Evolutionary conservation across 2,888 invertebrate species (phyloP), one percentile per base, ranked within the genome.

Genomic region (Merodon equestris): DNA sequence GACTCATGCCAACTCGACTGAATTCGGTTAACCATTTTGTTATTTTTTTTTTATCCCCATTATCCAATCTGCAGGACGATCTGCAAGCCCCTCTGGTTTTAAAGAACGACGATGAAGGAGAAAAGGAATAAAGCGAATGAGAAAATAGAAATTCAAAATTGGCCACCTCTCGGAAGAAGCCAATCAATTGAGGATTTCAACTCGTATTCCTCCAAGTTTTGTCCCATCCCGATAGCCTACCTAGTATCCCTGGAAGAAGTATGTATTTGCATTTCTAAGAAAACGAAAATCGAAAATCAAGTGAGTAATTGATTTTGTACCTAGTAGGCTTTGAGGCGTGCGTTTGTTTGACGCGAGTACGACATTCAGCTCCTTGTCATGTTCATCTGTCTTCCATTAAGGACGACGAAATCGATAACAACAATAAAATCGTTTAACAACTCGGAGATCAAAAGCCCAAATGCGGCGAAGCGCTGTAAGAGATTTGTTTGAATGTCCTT

Each of bases 111-210:
- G 7, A 27, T n/a, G n/a, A 27, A 27, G 27, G 3, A 27, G 40
- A n/a, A 67, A 48, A 54, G 50, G 9, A n/a, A 40, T n/a, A 40
- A 61, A 9, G 12, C 5, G 51, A 10, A 40, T 45, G 47, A 51
- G 45, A 50, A 56, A 60, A 57, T 27, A 54, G 44, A 71, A 40
- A 47, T 12, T 42, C 27, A 34, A 73, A 79, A 79, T 73, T 68
- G 67, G 72, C 63, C 63, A 63, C 57, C 38, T 73, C 27, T 27
- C 57, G 57, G 73, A 68, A 79, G 68, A 73, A 64, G 60, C 73
- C 74, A 79, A 79, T 79, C 79, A 73, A 79, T 70, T 74, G 74
- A 44, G 54, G 64, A 70, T 70, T 68, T 64, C 64, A 56, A 74
- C 68, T 27, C 27, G 27, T 27, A 27, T 27, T 7, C 73, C 68